Percentiles rank a stretch among this genome's conserved stretches.
These are phyloP conservation scores for Andrena haemorrhoa DNA, from an alignment of 2,888 invertebrate species.

Conservation along the genomic window DNA sequence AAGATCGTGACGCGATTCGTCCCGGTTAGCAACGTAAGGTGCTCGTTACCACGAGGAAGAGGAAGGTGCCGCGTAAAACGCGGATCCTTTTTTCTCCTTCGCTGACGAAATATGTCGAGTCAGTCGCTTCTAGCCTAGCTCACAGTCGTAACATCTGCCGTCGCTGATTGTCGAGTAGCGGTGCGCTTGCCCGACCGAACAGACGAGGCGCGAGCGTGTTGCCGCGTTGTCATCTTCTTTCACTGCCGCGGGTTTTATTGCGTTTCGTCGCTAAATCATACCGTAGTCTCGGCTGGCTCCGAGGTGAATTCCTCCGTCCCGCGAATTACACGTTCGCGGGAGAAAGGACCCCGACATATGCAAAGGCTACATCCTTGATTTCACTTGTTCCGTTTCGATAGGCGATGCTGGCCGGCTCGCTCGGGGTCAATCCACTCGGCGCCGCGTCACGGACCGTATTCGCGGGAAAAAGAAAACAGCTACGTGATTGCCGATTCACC, in stretches of 20 bases:
- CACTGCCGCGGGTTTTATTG: constrained; percentile 66
- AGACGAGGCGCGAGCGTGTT: constrained; percentile 49
- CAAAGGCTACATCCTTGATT: constrained; percentile 32
- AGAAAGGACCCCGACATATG: constrained; percentile 18
- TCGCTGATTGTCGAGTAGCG: constrained; percentile 68
- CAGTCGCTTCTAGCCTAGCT: constrained; percentile 73
- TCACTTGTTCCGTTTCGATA: constrained; percentile 45
- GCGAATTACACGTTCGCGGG: constrained; percentile 48
- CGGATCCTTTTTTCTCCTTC: constrained; percentile 37
- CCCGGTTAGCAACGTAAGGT: constrained; percentile 43
- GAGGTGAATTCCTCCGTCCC: constrained; percentile 66
- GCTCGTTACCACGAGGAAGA: constrained; percentile 76
- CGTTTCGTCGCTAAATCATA: constrained; percentile 78
- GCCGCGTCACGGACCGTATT: constrained; percentile 33
- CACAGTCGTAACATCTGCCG: constrained; percentile 77
- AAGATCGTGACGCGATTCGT: constrained; percentile 52
- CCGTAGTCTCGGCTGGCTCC: constrained; percentile 52
- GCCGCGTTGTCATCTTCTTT: constrained; percentile 66
- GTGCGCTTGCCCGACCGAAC: constrained; percentile 28
- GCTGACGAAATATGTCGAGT: constrained; percentile 79
- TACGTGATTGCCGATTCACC: constrained; percentile 58
- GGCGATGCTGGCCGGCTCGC: constrained; percentile 4
- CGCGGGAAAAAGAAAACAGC: neutral
- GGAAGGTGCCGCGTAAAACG: constrained; percentile 70
- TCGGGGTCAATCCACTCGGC: constrained; percentile 33